phyloP scores from a whole-genome alignment of 2,113 vertebrate genomes.

The Orientallactaga bullata region DNA sequence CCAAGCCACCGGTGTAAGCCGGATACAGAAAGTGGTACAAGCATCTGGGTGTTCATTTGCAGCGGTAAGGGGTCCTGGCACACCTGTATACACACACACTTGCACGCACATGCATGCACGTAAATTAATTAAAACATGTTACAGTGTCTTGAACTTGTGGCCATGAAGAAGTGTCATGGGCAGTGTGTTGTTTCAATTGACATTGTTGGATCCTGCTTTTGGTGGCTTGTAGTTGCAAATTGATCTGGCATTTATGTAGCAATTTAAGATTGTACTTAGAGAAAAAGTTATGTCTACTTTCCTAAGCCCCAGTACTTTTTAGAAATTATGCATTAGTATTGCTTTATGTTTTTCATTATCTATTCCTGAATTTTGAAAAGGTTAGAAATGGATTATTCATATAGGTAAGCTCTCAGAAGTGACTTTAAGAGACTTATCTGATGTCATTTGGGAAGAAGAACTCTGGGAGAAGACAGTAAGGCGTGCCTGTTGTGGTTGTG shows the following conservation, averaged over 20 bases:
- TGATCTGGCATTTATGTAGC: slow-evolving; percentile 6
- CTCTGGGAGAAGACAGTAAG: background rate
- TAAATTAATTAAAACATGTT: background rate
- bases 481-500: background rate
- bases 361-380: slow-evolving; percentile 16
- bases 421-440: background rate
- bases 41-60: too few relatives aligned
- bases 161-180: background rate
- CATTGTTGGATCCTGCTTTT: background rate
- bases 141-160: background rate
- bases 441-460: background rate
- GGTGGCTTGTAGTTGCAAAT: slow-evolving; percentile 35
- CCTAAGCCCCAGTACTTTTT: slow-evolving; percentile 2
- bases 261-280: slow-evolving; percentile 31
- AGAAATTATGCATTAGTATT: background rate
- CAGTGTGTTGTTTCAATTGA: background rate
- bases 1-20: too few relatives aligned
- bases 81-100: too few relatives aligned
- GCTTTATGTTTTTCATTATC: background rate
- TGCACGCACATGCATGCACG: too few relatives aligned
- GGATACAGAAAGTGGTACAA: too few relatives aligned
- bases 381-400: slow-evolving; percentile 10
- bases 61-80: too few relatives aligned
- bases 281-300: background rate
- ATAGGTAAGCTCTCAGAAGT: slow-evolving; percentile 2